A percentile compares a stretch with the other conserved stretches of the same genome.
Conservation (phyloP, 2,888 invertebrate genomes). For the Eledona agricola region DNA sequence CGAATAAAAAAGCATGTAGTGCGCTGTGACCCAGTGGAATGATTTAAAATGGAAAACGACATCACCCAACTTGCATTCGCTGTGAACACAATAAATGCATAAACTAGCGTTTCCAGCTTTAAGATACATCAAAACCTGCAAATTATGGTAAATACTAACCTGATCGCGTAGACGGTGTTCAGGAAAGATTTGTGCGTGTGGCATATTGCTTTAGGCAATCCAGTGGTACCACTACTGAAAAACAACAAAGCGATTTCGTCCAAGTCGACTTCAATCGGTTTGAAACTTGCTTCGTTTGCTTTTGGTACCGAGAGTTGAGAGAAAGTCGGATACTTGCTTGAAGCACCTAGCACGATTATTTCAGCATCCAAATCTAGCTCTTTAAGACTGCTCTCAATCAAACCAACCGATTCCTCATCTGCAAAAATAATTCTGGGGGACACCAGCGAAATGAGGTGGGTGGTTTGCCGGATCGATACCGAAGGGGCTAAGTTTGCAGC, state of each 20-base stretch:
- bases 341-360: slow-evolving; percentile 46
- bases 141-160: neutral
- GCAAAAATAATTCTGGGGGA: slow-evolving; percentile 50
- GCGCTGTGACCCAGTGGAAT: slow-evolving; percentile 51
- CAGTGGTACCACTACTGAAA: slow-evolving; percentile 26
- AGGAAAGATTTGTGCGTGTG: slow-evolving; percentile 6
- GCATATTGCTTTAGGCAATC: slow-evolving; percentile 21
- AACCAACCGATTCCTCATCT: slow-evolving; percentile 38
- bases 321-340: slow-evolving; percentile 37
- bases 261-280: neutral
- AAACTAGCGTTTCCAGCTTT: no score
- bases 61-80: neutral
- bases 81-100: no score
- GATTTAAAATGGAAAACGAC: slow-evolving; percentile 39
- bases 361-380: slow-evolving; percentile 34
- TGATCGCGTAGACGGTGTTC: neutral
- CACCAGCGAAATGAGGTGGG: slow-evolving; percentile 45
- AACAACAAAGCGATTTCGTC: slow-evolving; percentile 11
- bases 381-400: slow-evolving; percentile 40
- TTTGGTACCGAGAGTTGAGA: slow-evolving; percentile 11
- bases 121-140: slow-evolving; percentile 1
- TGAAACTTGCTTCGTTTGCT: slow-evolving; percentile 12
- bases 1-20: slow-evolving; percentile 35
- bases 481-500: slow-evolving; percentile 50
- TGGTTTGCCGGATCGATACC: slow-evolving; percentile 43